Evolutionary conservation across 2,113 vertebrate genomes (phyloP), one percentile per base, ranked within the genome.

Genomic region (Pterocles orientalis): DNA sequence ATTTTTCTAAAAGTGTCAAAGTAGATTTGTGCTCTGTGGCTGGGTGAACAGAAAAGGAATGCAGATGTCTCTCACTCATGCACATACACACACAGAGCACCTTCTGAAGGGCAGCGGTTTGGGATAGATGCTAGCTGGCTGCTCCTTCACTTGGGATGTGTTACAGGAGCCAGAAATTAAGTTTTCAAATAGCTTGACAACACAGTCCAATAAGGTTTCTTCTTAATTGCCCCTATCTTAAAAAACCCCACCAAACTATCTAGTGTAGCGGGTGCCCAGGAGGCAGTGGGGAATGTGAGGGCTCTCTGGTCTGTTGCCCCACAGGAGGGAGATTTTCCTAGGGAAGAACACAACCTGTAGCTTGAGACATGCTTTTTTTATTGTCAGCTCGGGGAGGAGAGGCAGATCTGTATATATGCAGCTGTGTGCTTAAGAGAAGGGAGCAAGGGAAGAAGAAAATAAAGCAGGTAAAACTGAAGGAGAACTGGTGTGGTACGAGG

Each of bases 1-100:
- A 98, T 98, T 98, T 98, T 97, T 98, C 98, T 98, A 91, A 96
- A 98, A 98, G 97, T 98, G 98, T 98, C 98, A 98, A 96, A 98
- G 98, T 97, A 98, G 97, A 98, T 98, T 98, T 98, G 97, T 97
- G 95, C 96, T 98, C 97, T 97, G 96, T 95, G 96, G 96, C 97
- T 98, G 97, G 97, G 96, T 93, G 98, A 96, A 97, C 97, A 98
- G 98, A 96, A 97, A 97, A 94, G 93, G 94, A 97, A 97, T 97
- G 96, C 96, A 97, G 97, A 93, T 98, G 95, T 97, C 86, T 97
- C 97, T 97, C 86, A 90, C 96, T 97, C 92, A 82, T 64, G 90
- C 86, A 91, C 87, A 79, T 43, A 66, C 60, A 69, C 77, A 91
- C 75, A 95, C 23, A 93, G 41, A 93, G 69, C 83, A 91, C 80